Percentiles rank a stretch among this genome's conserved stretches.
These are phyloP conservation scores for Ptychodera flava DNA, from an alignment of 35 echinoderm and acorn worm species.

Conservation along the genomic window DNA sequence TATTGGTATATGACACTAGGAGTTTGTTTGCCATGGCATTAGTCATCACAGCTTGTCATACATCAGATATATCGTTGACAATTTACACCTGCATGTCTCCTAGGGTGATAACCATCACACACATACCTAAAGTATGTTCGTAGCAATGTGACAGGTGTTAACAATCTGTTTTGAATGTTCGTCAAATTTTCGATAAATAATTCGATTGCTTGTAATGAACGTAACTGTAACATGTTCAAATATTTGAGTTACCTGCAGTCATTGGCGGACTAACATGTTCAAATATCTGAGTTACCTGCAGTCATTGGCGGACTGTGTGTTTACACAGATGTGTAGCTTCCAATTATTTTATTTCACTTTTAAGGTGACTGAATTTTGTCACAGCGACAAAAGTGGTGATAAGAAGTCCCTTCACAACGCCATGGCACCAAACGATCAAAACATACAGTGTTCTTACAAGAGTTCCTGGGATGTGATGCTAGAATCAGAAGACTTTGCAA, in stretches of 20 bases:
- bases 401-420: conserved; percentile 23
- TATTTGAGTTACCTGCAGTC: background rate
- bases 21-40: too few species aligned
- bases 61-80: too few species aligned
- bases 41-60: too few species aligned
- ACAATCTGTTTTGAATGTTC: too few species aligned
- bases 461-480: conserved; percentile 63
- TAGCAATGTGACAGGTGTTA: background rate
- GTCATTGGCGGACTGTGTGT: background rate
- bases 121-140: too few species aligned
- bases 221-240: background rate
- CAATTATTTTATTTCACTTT: background rate
- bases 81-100: too few species aligned
- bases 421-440: conserved; percentile 43
- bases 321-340: background rate
- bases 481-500: conserved; percentile 29
- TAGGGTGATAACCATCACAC: too few species aligned
- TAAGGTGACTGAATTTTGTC: conserved; percentile 38
- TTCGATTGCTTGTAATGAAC: background rate
- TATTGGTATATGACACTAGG: too few species aligned
- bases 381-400: conserved; percentile 35
- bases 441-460: conserved; percentile 37
- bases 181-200: too few species aligned
- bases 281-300: background rate
- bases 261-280: background rate